Conservation (phyloP, 2,797 vertebrate genomes). For the Thripadectes ignobilis region DNA sequence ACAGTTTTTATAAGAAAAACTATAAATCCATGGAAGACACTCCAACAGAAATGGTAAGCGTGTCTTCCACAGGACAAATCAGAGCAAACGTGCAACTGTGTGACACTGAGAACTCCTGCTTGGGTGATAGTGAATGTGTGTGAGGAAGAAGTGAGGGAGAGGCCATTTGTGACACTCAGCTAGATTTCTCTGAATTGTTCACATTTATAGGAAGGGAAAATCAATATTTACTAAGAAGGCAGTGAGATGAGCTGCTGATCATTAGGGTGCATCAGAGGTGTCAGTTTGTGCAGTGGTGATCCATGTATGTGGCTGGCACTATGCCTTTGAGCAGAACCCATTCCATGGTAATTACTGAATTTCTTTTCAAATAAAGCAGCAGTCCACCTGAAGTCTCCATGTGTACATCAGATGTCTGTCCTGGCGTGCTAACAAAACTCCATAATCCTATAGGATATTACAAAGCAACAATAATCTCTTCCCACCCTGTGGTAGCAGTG, state of each 20-base stretch:
- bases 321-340: neutral
- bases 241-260: neutral
- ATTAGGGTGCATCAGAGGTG: neutral
- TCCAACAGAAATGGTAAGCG: neutral
- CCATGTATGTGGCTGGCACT: neutral
- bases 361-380: neutral
- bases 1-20: neutral
- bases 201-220: neutral
- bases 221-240: neutral
- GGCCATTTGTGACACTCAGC: neutral
- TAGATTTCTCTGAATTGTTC: neutral
- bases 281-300: neutral
- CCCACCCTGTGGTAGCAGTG: neutral
- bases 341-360: neutral
- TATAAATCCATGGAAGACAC: neutral
- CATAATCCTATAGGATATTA: neutral
- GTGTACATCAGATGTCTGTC: neutral
- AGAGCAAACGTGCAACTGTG: neutral
- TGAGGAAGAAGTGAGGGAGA: neutral
- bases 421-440: neutral
- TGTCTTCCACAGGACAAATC: neutral
- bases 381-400: neutral
- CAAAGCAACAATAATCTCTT: neutral
- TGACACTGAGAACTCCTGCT: neutral
- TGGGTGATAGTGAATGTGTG: fast-evolving